These are phyloP conservation scores for Pterois miles DNA, from an alignment of 2,797 vertebrate genomes.

Conservation along the genomic window DNA sequence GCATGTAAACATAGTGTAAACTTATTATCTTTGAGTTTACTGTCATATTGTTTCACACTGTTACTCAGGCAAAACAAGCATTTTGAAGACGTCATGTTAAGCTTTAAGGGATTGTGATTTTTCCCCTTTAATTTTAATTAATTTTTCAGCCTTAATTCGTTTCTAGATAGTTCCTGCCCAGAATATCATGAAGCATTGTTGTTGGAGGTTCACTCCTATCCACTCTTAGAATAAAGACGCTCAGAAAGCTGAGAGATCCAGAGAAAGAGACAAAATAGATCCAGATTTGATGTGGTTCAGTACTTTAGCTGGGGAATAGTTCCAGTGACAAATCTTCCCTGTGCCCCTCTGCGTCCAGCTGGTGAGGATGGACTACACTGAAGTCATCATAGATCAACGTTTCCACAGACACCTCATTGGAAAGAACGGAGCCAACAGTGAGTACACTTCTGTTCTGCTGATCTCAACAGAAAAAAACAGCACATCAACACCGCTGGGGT, in stretches of 20 bases:
- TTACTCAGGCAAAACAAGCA: background rate
- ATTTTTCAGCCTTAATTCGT: no score
- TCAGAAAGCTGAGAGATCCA: background rate
- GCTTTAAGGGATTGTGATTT: background rate
- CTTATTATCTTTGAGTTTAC: background rate
- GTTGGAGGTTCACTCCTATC: background rate
- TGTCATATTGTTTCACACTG: background rate
- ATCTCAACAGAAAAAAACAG: background rate
- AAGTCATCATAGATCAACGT: constrained; percentile 85
- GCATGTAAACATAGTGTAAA: background rate
- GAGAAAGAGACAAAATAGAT: background rate
- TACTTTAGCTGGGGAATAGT: background rate
- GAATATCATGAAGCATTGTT: background rate
- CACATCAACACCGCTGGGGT: background rate
- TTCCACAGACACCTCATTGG: constrained; percentile 87
- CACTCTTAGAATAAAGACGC: background rate
- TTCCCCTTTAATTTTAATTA: no score
- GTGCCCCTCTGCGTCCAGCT: constrained; percentile 68
- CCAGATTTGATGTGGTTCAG: background rate
- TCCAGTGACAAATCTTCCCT: background rate
- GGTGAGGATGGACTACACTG: constrained; percentile 87
- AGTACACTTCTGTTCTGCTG: constrained; percentile 55
- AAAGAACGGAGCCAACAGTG: constrained; percentile 87
- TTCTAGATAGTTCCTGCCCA: background rate
- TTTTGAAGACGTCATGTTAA: no score